A percentile compares a stretch with the other conserved stretches of the same genome.
Evolutionary conservation across 2,888 invertebrate genomes (phyloP).

Genomic region (Hybos culiciformis): DNA sequence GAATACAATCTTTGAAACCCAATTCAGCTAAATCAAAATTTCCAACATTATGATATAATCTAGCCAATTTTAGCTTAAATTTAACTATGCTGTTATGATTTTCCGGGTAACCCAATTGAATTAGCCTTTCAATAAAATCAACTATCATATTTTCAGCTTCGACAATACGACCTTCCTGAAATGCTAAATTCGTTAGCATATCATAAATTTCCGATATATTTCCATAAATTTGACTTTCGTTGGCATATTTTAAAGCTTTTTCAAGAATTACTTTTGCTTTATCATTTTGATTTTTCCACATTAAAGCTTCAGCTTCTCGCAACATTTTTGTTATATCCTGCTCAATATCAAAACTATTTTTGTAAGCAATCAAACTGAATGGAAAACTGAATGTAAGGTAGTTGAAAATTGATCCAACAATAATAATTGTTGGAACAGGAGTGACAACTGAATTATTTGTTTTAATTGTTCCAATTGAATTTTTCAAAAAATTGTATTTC

Average conservation of each 20-base stretch:
- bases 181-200: slow-evolving; percentile 33
- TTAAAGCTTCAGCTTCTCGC: slow-evolving; percentile 11
- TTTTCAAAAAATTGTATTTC: no score
- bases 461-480: no score
- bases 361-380: no score
- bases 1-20: slow-evolving; percentile 34
- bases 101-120: slow-evolving; percentile 28
- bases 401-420: no score
- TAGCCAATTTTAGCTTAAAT: slow-evolving; percentile 34
- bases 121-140: slow-evolving; percentile 33
- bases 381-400: no score
- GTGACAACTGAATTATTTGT: no score
- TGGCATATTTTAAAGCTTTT: slow-evolving; percentile 33
- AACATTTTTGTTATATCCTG: slow-evolving; percentile 14
- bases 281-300: slow-evolving; percentile 22
- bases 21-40: slow-evolving; percentile 32
- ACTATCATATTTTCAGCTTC: slow-evolving; percentile 34
- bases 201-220: slow-evolving; percentile 28
- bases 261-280: slow-evolving; percentile 31
- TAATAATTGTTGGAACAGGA: no score
- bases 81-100: slow-evolving; percentile 32
- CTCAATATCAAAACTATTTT: slow-evolving; percentile 9
- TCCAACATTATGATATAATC: slow-evolving; percentile 33
- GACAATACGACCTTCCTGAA: slow-evolving; percentile 30
- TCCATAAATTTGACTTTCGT: slow-evolving; percentile 27